Base-by-base conservation (phyloP, 92 coral and sea anemone species). In the Zoanthus sansibaricus region DNA sequence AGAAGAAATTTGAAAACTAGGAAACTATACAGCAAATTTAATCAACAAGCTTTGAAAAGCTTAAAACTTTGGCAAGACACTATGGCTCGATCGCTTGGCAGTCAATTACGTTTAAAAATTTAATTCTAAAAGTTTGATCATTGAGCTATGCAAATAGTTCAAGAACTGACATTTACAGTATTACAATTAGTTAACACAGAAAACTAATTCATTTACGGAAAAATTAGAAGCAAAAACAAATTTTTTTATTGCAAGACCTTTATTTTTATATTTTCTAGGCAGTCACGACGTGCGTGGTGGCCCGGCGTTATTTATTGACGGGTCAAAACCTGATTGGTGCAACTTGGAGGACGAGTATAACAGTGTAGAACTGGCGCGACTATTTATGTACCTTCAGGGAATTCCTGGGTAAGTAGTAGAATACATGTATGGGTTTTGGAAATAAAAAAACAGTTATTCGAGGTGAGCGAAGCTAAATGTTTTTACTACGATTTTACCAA, bases 331-430 rank as follows among this genome's bases (percentile, higher is more conserved):
- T 68, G 99, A 97, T 77, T 95, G 98, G 98, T 89, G 83, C 12
- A 93, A 93, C 88, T 62, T 80, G 56, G 72, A 77, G 54, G 93
- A 93, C 17, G 92, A 94, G 78, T 97, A 89, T 77, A 92, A 89
- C 74, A 91, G 92, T 71, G 91, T 95, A n/a, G 99, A 95, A 58
- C 68, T 97, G n/a, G 93, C 98, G 33, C 89, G 97, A 80, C 87
- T 97, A 7, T 87, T 95, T 42, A 91, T 97, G 94, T 97, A 97
- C 87, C 94, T 92, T 76, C 88, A 93, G 58, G 94, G 91, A 55
- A 95, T 97, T 67, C 98, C 98, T 33, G 95, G 84, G 99, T 96
- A 82, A 93, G 98, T 86, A 31, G 3, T 15, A 37, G 0, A 37
- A 37, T 37, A 37, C 42, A 37, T 37, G 42, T 37, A 2, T 25